Evolutionary conservation across 2,113 vertebrate species (phyloP), one percentile per base, ranked within the genome.

Genomic region (Galemys pyrenaicus): DNA sequence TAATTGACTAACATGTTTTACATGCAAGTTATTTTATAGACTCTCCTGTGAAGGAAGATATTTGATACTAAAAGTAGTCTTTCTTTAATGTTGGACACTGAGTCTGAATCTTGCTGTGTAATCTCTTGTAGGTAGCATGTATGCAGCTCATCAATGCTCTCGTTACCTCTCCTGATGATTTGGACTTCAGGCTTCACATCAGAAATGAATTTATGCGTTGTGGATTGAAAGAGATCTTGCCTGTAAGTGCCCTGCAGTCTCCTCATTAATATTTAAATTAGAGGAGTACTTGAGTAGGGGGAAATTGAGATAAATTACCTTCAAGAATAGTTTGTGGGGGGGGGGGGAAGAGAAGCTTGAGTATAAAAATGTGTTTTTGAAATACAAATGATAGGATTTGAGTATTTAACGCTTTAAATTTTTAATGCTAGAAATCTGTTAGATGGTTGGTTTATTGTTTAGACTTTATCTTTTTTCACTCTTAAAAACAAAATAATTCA

Each of bases 121-220:
- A 77, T 98, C 37, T 98, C 0, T 98, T 98, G 56, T 96, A 99
- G 99, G 99, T 99, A 96, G 99, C 99, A 65, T 99, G 99, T 93
- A 99, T 99, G 99, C 99, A 99, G 98, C 99, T 99, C 96, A 99
- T 99, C 98, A 99, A 99, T 98, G 99, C 99, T 85, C 99, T 99
- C 1, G 99, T 99, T 98, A 99, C 99, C 51, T 99, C 99, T 98
- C 99, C 99, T 95, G 99, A 99, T 98, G 99, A 99, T 97, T 97
- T 99, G 98, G 99, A 99, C 98, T 99, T 99, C 97, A 99, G 99
- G 97, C 99, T 99, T 96, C 99, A 99, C 97, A 99, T 99, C 98
- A 99, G 99, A 98, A 99, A 99, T 98, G 99, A 99, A 98, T 99
- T 99, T 98, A 99, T 99, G 99, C 99, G 99, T 95, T 99, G 99